Percentiles rank a stretch among this genome's conserved stretches.
Conservation (phyloP, 1,140 invertebrate genomes). For the Hylyphantes graminicola region DNA sequence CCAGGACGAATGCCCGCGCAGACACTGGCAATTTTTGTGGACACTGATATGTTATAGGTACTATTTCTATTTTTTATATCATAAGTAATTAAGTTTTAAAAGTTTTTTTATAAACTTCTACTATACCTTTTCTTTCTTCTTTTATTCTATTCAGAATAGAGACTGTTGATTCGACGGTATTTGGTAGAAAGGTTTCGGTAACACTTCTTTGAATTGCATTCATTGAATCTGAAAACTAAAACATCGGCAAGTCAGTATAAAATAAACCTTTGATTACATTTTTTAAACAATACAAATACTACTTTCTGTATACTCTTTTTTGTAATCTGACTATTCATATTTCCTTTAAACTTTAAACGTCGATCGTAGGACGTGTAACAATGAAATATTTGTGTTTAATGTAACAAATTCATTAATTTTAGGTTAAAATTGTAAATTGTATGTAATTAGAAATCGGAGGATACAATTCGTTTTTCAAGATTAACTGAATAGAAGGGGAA, state of each 20-base stretch:
- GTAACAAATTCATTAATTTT: no score
- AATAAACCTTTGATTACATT: background rate
- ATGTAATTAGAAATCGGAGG: no score
- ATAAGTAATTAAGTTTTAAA: no score
- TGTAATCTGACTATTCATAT: background rate
- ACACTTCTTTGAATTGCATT: conserved; percentile 66
- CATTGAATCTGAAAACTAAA: conserved; percentile 51
- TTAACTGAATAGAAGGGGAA: no score
- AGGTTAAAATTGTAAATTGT: no score
- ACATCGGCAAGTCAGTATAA: background rate
- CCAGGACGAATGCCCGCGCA: no score
- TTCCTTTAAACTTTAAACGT: background rate
- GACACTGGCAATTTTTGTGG: no score
- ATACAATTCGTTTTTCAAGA: no score
- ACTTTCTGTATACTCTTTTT: background rate
- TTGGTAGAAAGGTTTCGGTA: conserved; percentile 74
- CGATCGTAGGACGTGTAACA: background rate
- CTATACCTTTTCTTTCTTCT: conserved; percentile 69
- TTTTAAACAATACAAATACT: background rate
- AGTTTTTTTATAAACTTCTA: no score
- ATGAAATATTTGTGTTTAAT: background rate
- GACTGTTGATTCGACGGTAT: conserved; percentile 73
- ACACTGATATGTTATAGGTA: no score
- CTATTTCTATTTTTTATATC: no score
- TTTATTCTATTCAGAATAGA: conserved; percentile 69